Evolutionary conservation across 2,888 invertebrate genomes (phyloP), one percentile per base, ranked within the genome.

Genomic region (Meiosimyza decipiens): DNA sequence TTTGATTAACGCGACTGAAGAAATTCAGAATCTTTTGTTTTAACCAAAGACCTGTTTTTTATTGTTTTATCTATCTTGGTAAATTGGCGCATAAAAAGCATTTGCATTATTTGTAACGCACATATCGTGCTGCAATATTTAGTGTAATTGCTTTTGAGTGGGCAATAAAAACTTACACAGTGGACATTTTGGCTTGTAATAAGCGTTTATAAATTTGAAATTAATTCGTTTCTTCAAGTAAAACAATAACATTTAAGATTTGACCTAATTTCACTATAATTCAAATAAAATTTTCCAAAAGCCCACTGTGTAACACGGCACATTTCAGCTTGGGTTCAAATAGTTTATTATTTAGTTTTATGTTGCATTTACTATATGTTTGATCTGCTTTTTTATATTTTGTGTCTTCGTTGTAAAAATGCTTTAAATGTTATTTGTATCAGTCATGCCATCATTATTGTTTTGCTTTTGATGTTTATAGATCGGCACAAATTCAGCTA

Each of bases 1-100:
- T 84, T 86, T 86, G 82, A 85, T 84, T 85, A 85, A 85, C 85
- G 85, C 85, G 82, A 81, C 74, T 75, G 73, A 75, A 74, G 51
- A 47, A 54, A 69, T 79, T 75, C 78, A 79, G 76, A 71, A 75
- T 79, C 75, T 74, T 77, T 83, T 82, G 79, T 80, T 76, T 82
- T 80, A 79, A 78, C 78, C 71, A 71, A 71, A 69, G 59, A 72
- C 51, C 47, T 76, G 65, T 73, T 75, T 75, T 77, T 74, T 77
- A 67, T 75, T 74, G 71, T 75, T 71, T 2, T 52, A 11, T 65
- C 33, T 50, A 15, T 15, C 59, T 33, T 59, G 47, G 57, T 54
- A 16, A 28, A 15, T 33, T 62, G 33, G 55, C 66, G 47, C 33
- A 47, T 15, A 28, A 13, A 40, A 49, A 54, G 59, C 55, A 33